Evolutionary conservation across 2,888 invertebrate species (phyloP), one percentile per base, ranked within the genome.

Genomic region (Dryobota labecula): DNA sequence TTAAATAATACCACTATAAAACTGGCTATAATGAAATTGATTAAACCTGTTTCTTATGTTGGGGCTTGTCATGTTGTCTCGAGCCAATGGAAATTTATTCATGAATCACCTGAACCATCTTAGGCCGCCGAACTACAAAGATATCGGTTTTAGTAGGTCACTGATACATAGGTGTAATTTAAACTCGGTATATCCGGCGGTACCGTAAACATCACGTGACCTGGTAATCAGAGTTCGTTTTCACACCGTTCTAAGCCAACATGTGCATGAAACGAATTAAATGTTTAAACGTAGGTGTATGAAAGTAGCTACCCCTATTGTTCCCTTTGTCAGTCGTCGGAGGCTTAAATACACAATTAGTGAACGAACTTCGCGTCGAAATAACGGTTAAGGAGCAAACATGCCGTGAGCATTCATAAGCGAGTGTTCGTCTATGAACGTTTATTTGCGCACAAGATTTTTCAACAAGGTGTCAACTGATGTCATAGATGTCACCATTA

Each of bases 51-150:
- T 62, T 49, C 45, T 58, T 49, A 41, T 61, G 43, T 41, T 36
- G 18, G 11, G 24, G 43, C 66, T 56, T 64, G 71, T 73, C 45
- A 64, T 64, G 71, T 51, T 56, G 56, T 63, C 56, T 27, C 24
- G n/a, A 47, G 56, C 41, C 30, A 7, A 61, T 64, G 49, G 20
- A 73, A 77, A 78, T 74, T 70, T 75, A 81, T 82, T 81, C 69
- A 82, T 78, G 67, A 67, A 45, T 65, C 43, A 72, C 67, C 64
- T 78, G 71, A 67, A 70, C 57, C 54, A 62, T 68, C 77, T 51
- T 43, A 38, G 60, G 65, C 47, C 54, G 68, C 33, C 38, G 33
- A 58, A 66, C 69, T 62, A 63, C 51, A 60, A 61, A 78, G 68
- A 61, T 71, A 63, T 63, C 57, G 56, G 24, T 58, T 58, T 74